Conservation (phyloP, 2,113 vertebrate species). For the Phaethornis superciliosus region DNA sequence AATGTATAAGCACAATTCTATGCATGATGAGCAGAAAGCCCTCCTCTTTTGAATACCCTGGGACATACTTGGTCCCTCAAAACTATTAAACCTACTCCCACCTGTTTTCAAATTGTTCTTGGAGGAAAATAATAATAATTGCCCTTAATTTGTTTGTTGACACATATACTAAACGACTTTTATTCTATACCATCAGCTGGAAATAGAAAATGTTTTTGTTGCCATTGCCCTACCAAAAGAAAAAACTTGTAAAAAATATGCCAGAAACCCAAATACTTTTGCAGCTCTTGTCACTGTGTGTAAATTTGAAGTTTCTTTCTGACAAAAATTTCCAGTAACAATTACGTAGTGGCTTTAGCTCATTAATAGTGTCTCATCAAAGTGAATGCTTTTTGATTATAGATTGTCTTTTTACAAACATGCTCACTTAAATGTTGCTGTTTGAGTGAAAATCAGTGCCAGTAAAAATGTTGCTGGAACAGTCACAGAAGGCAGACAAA, state of each 20-base stretch:
- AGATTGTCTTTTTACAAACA: neutral
- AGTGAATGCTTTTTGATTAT: neutral
- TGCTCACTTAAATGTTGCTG: constrained; percentile 5
- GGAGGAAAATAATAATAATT: neutral
- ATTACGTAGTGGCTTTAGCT: neutral
- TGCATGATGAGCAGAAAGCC: neutral
- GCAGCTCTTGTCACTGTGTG: neutral
- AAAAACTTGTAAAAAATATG: neutral
- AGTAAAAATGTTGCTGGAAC: constrained; percentile 49
- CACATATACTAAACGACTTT: neutral
- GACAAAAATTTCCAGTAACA: neutral
- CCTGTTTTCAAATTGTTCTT: constrained; percentile 3
- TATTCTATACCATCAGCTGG: neutral
- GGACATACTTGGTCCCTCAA: neutral
- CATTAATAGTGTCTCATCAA: neutral
- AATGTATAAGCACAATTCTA: neutral
- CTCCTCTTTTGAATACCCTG: neutral
- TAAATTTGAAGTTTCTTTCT: neutral
- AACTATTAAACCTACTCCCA: neutral
- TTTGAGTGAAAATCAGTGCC: constrained; percentile 28
- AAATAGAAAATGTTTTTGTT: neutral
- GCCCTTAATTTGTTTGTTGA: neutral
- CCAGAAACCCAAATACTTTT: neutral
- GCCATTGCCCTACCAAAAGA: neutral
- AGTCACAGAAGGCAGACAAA: constrained; percentile 53